Evolutionary conservation across 1,140 invertebrate species (phyloP), one percentile per base, ranked within the genome.

Genomic region (Panagrolaimus sp.): DNA sequence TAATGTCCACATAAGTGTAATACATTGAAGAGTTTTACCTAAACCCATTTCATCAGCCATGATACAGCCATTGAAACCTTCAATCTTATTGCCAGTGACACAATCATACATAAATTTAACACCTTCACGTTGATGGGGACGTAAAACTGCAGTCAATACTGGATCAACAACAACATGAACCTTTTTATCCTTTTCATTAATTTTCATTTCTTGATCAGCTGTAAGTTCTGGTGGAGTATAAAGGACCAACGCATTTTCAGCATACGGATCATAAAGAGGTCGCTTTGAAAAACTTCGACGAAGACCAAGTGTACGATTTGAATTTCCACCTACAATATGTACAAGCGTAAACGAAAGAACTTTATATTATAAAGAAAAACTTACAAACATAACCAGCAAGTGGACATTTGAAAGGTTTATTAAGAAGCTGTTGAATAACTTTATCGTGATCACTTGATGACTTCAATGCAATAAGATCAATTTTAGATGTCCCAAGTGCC

Each of bases 91-190:
- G 15, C 96, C 96, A 43, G 91, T 96, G 1, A 98, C 94, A 87
- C 96, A 98, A 83, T 99, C 94, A 83, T 96, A 99, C 94, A 99
- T 97, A 84, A 99, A 99, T 82, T 95, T 94, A 0, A 99, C 96
- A 38, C 96, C 96, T 87, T 99, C 96, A 69, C 96, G 88, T 85
- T 99, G 96, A 90, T 99, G 96, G 17, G 96, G 96, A 66, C 95
- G 86, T 6, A 98, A 86, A 63, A 98, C 89, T 80, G 92, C 91
- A 43, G 90, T 89, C 15, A 98, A 85, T 0, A 91, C 77, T 8
- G 94, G 94, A 87, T 98, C 95, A 1, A 98, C 93, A 8, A 96
- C 93, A 8, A 96, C 91, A 84, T 93, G 91, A 1, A 95, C 92
- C 77, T 88, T 73, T 58, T 84, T 85, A 28, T 87, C 83, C 10